Base-by-base conservation (phyloP, 2,888 invertebrate genomes). In the Hypselothyrea guttata region DNA sequence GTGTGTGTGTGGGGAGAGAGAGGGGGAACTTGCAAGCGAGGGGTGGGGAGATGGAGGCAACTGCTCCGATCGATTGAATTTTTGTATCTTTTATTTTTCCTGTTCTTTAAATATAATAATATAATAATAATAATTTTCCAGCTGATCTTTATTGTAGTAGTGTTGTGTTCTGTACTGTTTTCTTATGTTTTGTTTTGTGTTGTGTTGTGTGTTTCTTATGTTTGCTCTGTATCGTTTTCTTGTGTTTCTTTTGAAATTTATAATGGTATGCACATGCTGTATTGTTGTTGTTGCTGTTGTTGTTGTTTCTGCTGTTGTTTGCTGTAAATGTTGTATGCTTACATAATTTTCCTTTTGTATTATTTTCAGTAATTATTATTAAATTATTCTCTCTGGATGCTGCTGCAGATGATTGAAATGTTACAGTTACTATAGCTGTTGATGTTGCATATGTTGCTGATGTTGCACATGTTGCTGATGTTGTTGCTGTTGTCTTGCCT, bases 191-290 rank as follows among this genome's bases (percentile, higher is more conserved):
- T n/a, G n/a, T n/a, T n/a, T n/a, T n/a, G n/a, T n/a, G n/a, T n/a
- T n/a, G n/a, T n/a, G n/a, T n/a, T n/a, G n/a, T n/a, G n/a, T n/a
- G n/a, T n/a, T n/a, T n/a, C n/a, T n/a, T n/a, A n/a, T n/a, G n/a
- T n/a, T n/a, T n/a, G n/a, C n/a, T n/a, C n/a, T n/a, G n/a, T n/a
- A n/a, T n/a, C n/a, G n/a, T n/a, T n/a, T n/a, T n/a, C n/a, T n/a
- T n/a, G n/a, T n/a, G n/a, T n/a, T n/a, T n/a, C 71, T 68, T 75
- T 84, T 86, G 86, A 79, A 83, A 85, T 84, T 87, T 86, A 86
- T 84, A 79, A 82, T 77, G 83, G 86, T 79, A 63, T 78, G 86
- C 81, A 85, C 79, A 63, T 78, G 86, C 81, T 82, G 74, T 77
- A 79, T 73, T 82, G 75, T 77, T 77, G 73, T n/a, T n/a, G n/a